Percentiles rank a stretch among this genome's conserved stretches.
Evolutionary conservation across 2,113 vertebrate genomes (phyloP).

Genomic region (Micronisus gabar): DNA sequence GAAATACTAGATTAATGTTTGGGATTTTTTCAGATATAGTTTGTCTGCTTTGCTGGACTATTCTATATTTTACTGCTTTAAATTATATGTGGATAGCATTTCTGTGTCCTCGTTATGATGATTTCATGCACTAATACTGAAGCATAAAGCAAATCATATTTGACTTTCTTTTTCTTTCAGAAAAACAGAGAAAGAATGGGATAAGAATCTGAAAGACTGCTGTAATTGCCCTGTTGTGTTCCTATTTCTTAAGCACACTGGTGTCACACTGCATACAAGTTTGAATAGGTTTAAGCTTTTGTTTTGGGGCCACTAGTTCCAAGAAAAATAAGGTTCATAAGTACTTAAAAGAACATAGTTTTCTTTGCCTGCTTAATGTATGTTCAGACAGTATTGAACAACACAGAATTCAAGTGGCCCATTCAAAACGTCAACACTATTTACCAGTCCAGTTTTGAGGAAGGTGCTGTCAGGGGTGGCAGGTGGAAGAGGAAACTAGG

Average conservation of each 20-base stretch:
- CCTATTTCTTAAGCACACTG: not conserved
- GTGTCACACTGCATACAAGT: not conserved
- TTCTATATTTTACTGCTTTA: not conserved
- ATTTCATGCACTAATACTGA: not conserved
- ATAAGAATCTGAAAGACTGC: not conserved
- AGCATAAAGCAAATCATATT: not conserved
- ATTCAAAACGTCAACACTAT: not conserved
- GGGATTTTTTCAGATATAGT: not conserved
- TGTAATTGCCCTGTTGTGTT: not conserved
- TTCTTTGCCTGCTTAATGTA: not conserved
- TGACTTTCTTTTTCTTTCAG: not conserved
- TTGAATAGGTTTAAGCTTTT: not conserved
- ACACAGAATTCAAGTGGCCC: not conserved
- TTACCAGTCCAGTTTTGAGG: not conserved
- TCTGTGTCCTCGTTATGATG: not conserved
- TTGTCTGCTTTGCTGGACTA: not conserved
- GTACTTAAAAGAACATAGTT: not conserved
- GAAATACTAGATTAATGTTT: not conserved
- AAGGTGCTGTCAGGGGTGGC: not conserved
- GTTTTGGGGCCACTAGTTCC: not conserved
- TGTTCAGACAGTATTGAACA: not conserved
- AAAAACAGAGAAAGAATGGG: not conserved
- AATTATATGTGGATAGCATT: not conserved
- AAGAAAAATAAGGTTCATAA: not conserved
- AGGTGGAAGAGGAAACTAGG: not conserved